phyloP scores from a whole-genome alignment of 1,140 invertebrate genomes.

The Theocolax elegans region DNA sequence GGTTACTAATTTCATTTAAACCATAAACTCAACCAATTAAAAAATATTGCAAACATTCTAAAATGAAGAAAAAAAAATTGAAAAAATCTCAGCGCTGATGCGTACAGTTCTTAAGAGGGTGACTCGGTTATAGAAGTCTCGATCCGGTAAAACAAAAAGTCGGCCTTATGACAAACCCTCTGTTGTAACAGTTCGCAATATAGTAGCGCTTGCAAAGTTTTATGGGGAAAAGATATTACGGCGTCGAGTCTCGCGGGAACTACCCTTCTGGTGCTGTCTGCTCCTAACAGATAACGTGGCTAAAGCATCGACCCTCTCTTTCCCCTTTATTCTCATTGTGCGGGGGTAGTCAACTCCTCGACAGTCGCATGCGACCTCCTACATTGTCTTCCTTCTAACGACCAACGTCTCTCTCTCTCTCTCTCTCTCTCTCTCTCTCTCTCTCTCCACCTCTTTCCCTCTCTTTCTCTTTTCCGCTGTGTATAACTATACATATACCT shows the following conservation, averaged over 20 bases:
- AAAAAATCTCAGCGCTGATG: too few species aligned
- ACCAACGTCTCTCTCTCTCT: conserved; percentile 44
- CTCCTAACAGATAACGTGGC: conserved; percentile 28
- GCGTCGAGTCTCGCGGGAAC: neutral
- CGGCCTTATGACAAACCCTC: too few species aligned
- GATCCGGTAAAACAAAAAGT: too few species aligned
- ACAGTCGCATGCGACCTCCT: conserved; percentile 28
- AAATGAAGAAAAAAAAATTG: too few species aligned
- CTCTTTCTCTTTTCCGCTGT: too few species aligned
- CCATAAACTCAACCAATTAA: too few species aligned
- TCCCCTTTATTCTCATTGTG: neutral
- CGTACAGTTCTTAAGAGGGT: too few species aligned
- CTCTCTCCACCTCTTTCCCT: too few species aligned
- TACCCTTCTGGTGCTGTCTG: conserved; percentile 2
- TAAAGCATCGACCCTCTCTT: neutral
- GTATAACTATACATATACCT: neutral
- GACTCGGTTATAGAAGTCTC: too few species aligned
- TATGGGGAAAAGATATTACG: conserved; percentile 26
- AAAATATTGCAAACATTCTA: too few species aligned
- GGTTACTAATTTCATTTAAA: too few species aligned
- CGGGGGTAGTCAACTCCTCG: conserved; percentile 25
- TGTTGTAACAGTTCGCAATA: too few species aligned
- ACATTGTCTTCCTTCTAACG: conserved; percentile 55
- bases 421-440: conserved; percentile 31
- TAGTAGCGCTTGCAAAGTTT: conserved; percentile 20